These are phyloP conservation scores for Erannis defoliaria DNA, from an alignment of 2,888 invertebrate genomes.

Conservation along the genomic window DNA sequence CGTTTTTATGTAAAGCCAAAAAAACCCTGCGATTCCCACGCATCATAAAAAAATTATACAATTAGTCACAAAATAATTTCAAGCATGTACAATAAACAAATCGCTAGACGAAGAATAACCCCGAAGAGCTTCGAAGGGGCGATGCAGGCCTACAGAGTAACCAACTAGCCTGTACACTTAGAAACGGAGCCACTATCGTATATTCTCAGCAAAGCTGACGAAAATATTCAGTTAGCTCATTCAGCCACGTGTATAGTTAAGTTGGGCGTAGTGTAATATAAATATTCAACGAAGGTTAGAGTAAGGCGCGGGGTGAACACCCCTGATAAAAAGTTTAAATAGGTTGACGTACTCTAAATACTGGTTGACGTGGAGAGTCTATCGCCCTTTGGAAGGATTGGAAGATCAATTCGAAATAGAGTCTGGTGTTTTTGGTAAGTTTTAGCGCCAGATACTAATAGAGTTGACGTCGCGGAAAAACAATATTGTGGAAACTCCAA, in stretches of 20 bases:
- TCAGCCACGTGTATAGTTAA: neutral
- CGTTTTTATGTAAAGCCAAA: neutral
- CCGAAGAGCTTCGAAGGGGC: constrained; percentile 49
- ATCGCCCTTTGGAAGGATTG: constrained; percentile 11
- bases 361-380: constrained; percentile 39
- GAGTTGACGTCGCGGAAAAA: no score
- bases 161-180: neutral
- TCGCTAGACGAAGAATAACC: constrained; percentile 35
- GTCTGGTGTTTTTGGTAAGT: no score
- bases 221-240: neutral
- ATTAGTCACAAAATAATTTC: constrained; percentile 24
- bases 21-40: neutral
- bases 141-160: constrained; percentile 36
- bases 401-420: neutral
- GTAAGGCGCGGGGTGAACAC: constrained; percentile 51
- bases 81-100: constrained; percentile 56
- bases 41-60: constrained; percentile 4
- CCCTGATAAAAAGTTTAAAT: constrained; percentile 65
- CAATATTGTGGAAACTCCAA: no score
- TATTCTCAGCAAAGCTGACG: neutral
- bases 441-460: no score
- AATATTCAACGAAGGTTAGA: constrained; percentile 74
- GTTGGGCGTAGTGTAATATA: constrained; percentile 56
- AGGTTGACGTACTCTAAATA: constrained; percentile 44
- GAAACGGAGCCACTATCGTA: neutral